Percentiles rank a stretch among this genome's conserved stretches.
phyloP scores from a whole-genome alignment of 2,888 invertebrate species.

The Amitus sp. region DNA sequence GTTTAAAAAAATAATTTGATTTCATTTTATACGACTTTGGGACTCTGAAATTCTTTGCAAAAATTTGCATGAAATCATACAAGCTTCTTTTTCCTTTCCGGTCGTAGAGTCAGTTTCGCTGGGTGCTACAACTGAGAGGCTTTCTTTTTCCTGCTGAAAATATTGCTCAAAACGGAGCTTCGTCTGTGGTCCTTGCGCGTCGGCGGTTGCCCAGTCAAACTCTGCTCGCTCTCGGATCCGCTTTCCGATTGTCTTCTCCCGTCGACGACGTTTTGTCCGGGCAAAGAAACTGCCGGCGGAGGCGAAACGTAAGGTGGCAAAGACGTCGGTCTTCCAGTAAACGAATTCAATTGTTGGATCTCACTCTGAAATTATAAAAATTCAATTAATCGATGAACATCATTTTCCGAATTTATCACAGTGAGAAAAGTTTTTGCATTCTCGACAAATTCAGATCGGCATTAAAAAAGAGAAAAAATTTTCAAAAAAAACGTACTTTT shows the following conservation, averaged over 20 bases:
- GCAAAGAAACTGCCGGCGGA: slow-evolving; percentile 59
- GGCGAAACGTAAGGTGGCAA: slow-evolving; percentile 66
- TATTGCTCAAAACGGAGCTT: slow-evolving; percentile 56
- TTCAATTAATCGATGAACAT: no score
- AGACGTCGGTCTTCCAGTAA: slow-evolving; percentile 61
- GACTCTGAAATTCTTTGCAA: not conserved
- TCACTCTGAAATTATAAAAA: slow-evolving; percentile 45
- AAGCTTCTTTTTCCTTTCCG: not conserved
- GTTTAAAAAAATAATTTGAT: slow-evolving; percentile 2
- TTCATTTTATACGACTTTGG: not conserved
- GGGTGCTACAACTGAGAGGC: slow-evolving; percentile 58
- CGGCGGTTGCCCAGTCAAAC: slow-evolving; percentile 63
- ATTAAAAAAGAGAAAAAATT: not conserved
- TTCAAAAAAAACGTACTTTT: no score
- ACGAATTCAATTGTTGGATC: slow-evolving; percentile 54
- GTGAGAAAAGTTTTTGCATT: no score
- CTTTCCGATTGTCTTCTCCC: slow-evolving; percentile 62
- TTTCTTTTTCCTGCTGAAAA: slow-evolving; percentile 62
- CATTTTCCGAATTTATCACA: no score
- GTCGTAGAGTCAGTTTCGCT: not conserved
- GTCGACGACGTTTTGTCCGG: slow-evolving; percentile 53
- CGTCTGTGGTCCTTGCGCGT: slow-evolving; percentile 61
- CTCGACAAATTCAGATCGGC: slow-evolving; percentile 11
- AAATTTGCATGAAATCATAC: not conserved
- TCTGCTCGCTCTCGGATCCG: slow-evolving; percentile 64